Percentiles rank a stretch among this genome's conserved stretches.
phyloP scores from a whole-genome alignment of 2,888 invertebrate species.

The Ectemnius continuus region DNA sequence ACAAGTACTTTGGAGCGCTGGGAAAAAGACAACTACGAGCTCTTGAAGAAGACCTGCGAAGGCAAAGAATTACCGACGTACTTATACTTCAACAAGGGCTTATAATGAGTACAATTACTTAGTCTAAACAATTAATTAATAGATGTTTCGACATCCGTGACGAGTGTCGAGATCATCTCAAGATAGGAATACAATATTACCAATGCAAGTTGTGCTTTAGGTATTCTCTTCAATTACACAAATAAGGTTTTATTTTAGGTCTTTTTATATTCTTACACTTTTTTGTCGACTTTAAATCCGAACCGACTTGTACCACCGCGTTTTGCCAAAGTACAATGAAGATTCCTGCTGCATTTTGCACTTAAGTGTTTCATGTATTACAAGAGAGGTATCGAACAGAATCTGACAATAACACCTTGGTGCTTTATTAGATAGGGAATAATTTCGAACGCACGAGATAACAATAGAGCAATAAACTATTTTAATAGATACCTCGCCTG shows the following conservation, averaged over 20 bases:
- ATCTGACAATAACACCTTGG: constrained; percentile 1
- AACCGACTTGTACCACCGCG: not conserved
- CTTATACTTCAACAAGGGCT: constrained; percentile 93
- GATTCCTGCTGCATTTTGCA: not conserved
- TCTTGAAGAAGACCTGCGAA: constrained; percentile 83
- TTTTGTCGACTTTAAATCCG: too few relatives aligned
- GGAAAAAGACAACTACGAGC: constrained; percentile 86
- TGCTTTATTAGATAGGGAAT: constrained; percentile 4
- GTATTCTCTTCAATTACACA: not conserved
- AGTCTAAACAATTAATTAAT: constrained; percentile 20
- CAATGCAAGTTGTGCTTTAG: not conserved
- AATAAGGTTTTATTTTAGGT: not conserved
- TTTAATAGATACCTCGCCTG: not conserved
- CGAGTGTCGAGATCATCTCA: constrained; percentile 19
- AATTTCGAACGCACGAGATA: not conserved
- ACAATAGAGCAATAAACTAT: not conserved
- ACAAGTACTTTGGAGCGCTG: constrained; percentile 85
- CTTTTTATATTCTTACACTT: not conserved
- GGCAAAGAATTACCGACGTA: constrained; percentile 84
- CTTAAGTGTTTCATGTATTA: not conserved
- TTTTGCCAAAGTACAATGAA: not conserved
- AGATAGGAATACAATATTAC: constrained; percentile 22
- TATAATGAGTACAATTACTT: constrained; percentile 79
- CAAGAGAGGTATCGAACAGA: not conserved
- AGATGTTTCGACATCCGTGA: constrained; percentile 12